These are phyloP conservation scores for Hozukius guyotensis DNA, from an alignment of 2,797 vertebrate genomes.

Conservation along the genomic window DNA sequence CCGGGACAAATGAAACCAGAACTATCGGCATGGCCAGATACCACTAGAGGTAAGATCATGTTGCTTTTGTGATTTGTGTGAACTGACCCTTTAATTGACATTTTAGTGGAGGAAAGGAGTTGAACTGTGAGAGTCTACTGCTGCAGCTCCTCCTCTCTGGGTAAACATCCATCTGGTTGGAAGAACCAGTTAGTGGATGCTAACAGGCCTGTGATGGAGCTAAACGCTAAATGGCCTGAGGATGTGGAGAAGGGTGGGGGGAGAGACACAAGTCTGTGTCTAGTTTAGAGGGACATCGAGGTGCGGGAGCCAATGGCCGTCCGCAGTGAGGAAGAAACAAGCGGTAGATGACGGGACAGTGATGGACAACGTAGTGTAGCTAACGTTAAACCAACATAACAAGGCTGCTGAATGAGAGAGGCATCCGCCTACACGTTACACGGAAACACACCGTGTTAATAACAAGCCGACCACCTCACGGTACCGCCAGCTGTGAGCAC, in stretches of 20 bases:
- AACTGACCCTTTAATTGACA: background rate
- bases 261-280: slow-evolving; percentile 36
- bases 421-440: too few relatives aligned
- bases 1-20: background rate
- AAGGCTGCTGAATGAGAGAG: too few relatives aligned
- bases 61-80: background rate
- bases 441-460: too few relatives aligned
- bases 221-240: slow-evolving; percentile 36
- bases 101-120: background rate
- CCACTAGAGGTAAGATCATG: rapidly evolving
- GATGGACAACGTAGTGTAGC: too few relatives aligned
- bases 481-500: too few relatives aligned
- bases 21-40: background rate
- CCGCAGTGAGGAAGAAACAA: too few relatives aligned
- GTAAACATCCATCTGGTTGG: slow-evolving; percentile 45
- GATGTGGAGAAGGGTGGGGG: background rate
- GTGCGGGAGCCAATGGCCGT: too few relatives aligned
- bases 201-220: slow-evolving; percentile 23
- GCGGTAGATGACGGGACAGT: too few relatives aligned
- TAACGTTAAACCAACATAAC: too few relatives aligned
- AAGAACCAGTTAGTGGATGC: slow-evolving; percentile 54
- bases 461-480: too few relatives aligned
- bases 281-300: slow-evolving; percentile 35
- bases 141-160: slow-evolving; percentile 36
- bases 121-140: background rate